Evolutionary conservation across 2,888 invertebrate genomes (phyloP).

Genomic region (Calameuta idolon): DNA sequence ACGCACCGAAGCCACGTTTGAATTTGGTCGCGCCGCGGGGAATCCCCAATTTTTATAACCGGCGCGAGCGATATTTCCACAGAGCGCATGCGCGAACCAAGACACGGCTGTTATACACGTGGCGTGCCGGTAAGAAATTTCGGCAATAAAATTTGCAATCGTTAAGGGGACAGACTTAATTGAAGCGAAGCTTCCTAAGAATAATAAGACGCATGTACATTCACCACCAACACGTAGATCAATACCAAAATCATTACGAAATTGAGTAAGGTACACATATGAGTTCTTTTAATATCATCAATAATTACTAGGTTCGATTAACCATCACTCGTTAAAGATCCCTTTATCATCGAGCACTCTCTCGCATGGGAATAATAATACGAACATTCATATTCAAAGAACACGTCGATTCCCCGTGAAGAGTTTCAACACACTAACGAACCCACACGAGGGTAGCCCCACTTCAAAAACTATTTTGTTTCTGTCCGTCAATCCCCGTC

Average conservation of each 20-base stretch:
- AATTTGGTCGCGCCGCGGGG: not conserved
- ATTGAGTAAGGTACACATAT: not conserved
- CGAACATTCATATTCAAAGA: not conserved
- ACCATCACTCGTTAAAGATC: not conserved
- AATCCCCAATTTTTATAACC: not conserved
- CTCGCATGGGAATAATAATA: not conserved
- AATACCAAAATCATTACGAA: not conserved
- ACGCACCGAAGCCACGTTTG: not conserved
- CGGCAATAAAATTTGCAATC: not conserved
- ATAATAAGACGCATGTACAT: not conserved
- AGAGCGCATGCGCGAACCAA: not conserved
- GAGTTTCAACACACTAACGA: not conserved
- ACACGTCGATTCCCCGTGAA: not conserved
- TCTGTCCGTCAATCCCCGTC: constrained; percentile 5
- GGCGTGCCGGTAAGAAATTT: not conserved
- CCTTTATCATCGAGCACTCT: not conserved
- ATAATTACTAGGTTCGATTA: not conserved
- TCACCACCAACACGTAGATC: not conserved
- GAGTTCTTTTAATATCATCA: not conserved
- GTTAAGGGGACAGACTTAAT: not conserved
- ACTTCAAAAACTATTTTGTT: constrained; percentile 6
- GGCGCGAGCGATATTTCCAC: not conserved
- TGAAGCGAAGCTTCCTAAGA: not conserved
- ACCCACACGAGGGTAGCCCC: not conserved
- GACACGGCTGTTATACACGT: not conserved